Percentiles rank a stretch among this genome's conserved stretches.
These are phyloP conservation scores for Whitmania pigra DNA, from an alignment of 1,140 invertebrate species.

Conservation along the genomic window DNA sequence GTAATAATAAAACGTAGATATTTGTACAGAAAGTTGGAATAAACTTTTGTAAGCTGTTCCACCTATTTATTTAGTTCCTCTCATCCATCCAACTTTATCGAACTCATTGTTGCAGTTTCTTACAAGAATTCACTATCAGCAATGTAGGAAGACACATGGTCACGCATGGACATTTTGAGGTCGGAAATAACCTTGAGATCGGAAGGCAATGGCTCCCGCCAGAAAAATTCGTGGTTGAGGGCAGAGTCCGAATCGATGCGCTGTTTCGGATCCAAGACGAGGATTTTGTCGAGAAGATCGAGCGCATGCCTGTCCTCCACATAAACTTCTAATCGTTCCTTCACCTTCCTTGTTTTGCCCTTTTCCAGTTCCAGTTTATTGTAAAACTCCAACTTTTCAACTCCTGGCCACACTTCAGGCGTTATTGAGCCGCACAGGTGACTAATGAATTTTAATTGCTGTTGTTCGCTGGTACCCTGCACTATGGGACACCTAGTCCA, in stretches of 20 bases:
- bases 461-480: slow-evolving; percentile 83
- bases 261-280: slow-evolving; percentile 80
- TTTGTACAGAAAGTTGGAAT: too few species aligned
- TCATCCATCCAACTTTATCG: too few species aligned
- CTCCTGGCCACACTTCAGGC: slow-evolving; percentile 80
- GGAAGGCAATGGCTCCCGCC: slow-evolving; percentile 81
- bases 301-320: slow-evolving; percentile 82
- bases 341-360: slow-evolving; percentile 77
- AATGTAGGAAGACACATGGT: not conserved
- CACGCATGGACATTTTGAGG: slow-evolving; percentile 73
- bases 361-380: slow-evolving; percentile 79
- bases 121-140: too few species aligned
- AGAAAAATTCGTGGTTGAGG: slow-evolving; percentile 94
- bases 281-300: slow-evolving; percentile 79
- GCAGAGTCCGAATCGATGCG: slow-evolving; percentile 80
- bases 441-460: slow-evolving; percentile 84
- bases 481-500: slow-evolving; percentile 75
- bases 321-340: slow-evolving; percentile 76
- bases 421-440: slow-evolving; percentile 92
- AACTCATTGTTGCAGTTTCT: too few species aligned
- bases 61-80: too few species aligned
- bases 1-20: too few species aligned
- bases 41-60: too few species aligned
- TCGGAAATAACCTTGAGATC: slow-evolving; percentile 86
- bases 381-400: slow-evolving; percentile 80